phyloP scores from a whole-genome alignment of 2,888 invertebrate species.

The Heteromyza rotundicornis region DNA sequence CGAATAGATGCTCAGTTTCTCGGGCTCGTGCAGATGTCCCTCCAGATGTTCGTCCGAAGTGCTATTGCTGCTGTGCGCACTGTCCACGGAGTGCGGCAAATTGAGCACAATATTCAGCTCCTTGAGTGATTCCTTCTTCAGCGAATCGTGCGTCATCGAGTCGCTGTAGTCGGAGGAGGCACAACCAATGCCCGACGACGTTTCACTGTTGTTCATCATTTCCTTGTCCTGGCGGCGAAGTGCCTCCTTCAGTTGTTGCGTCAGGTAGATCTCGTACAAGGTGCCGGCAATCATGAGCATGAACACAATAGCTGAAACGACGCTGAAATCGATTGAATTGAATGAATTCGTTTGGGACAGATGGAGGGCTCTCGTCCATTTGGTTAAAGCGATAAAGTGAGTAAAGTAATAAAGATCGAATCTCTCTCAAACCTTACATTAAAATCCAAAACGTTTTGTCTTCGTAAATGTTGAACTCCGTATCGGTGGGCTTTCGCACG shows the following conservation, averaged over 20 bases:
- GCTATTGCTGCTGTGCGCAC: constrained; percentile 49
- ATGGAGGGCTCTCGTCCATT: too few species aligned
- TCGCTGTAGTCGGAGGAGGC: constrained; percentile 63
- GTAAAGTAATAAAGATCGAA: too few species aligned
- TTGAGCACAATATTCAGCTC: constrained; percentile 59
- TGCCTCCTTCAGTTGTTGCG: constrained; percentile 49
- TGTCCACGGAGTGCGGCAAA: constrained; percentile 63
- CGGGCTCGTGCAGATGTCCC: constrained; percentile 64
- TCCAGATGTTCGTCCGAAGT: constrained; percentile 69
- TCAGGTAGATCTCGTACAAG: constrained; percentile 70
- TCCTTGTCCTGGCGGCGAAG: constrained; percentile 58
- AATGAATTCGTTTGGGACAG: too few species aligned
- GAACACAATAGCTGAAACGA: constrained; percentile 65
- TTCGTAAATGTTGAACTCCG: constrained; percentile 69
- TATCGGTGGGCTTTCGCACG: constrained; percentile 73
- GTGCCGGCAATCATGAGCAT: constrained; percentile 72
- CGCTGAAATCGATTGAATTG: constrained; percentile 60
- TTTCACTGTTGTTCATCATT: constrained; percentile 61
- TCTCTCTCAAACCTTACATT: constrained; percentile 67
- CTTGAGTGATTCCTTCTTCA: constrained; percentile 53
- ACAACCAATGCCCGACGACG: constrained; percentile 63
- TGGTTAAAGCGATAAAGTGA: too few species aligned
- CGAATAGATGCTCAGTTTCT: constrained; percentile 59
- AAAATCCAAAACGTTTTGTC: constrained; percentile 76
- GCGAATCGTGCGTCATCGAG: constrained; percentile 51